phyloP scores from a whole-genome alignment of 2,797 vertebrate species.

The Ibycter americanus region DNA sequence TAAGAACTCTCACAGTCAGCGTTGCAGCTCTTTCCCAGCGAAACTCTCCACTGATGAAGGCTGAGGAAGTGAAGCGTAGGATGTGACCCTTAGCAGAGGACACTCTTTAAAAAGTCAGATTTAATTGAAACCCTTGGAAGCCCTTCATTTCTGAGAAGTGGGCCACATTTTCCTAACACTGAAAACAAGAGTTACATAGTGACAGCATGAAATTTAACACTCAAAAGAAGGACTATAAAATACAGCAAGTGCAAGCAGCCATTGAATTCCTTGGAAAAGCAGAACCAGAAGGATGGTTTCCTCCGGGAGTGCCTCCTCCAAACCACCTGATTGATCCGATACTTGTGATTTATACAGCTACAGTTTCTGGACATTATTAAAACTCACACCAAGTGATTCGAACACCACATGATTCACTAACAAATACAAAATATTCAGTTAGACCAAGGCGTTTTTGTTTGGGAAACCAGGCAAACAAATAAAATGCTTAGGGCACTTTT shows the following conservation, averaged over 20 bases:
- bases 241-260: neutral
- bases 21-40: neutral
- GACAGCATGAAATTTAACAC: neutral
- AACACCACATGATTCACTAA: neutral
- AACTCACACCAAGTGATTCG: neutral
- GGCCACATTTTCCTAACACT: neutral
- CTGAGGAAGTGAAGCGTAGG: neutral
- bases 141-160: neutral
- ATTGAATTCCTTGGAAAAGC: neutral
- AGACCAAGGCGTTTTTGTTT: neutral
- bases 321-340: neutral
- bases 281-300: neutral
- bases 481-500: neutral
- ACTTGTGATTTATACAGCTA: neutral
- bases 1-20: neutral
- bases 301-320: neutral
- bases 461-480: neutral
- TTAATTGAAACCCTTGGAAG: neutral
- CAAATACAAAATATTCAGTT: neutral
- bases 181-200: neutral
- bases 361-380: neutral
- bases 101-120: neutral
- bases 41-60: neutral
- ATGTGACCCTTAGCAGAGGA: neutral
- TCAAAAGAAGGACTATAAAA: neutral